Conservation (phyloP, 2,113 vertebrate genomes). For the Dolichotis patagonum region DNA sequence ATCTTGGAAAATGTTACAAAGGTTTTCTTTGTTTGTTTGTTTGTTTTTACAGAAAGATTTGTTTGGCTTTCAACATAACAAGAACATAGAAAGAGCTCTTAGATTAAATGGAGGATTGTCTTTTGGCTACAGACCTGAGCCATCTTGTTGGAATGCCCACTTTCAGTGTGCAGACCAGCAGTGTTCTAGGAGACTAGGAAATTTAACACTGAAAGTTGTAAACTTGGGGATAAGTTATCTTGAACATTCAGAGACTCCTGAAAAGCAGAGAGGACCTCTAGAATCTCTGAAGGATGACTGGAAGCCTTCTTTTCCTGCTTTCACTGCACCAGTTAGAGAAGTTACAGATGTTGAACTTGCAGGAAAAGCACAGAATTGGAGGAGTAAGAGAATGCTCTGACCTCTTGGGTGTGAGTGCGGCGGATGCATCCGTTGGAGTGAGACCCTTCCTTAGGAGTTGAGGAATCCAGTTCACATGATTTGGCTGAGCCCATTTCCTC, state of each 20-base stretch:
- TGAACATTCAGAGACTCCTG: background rate
- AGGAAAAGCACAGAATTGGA: background rate
- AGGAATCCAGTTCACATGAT: background rate
- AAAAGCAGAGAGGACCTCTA: background rate
- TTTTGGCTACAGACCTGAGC: slow-evolving; percentile 27
- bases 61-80: slow-evolving; percentile 53
- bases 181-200: slow-evolving; percentile 3
- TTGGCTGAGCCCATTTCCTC: background rate
- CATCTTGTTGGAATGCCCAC: slow-evolving; percentile 21
- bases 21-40: background rate
- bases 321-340: background rate
- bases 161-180: background rate
- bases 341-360: background rate
- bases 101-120: slow-evolving; percentile 50
- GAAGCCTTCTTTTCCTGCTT: background rate
- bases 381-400: background rate
- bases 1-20: slow-evolving; percentile 52
- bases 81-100: slow-evolving; percentile 36
- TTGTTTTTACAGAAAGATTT: slow-evolving; percentile 46
- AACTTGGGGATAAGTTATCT: background rate
- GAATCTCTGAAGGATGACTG: background rate
- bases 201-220: slow-evolving; percentile 1
- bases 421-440: background rate
- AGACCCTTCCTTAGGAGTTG: background rate
- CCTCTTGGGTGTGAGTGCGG: background rate